Percentiles rank a stretch among this genome's conserved stretches.
Conservation (phyloP, 2,113 vertebrate genomes). For the Zootoca vivipara region DNA sequence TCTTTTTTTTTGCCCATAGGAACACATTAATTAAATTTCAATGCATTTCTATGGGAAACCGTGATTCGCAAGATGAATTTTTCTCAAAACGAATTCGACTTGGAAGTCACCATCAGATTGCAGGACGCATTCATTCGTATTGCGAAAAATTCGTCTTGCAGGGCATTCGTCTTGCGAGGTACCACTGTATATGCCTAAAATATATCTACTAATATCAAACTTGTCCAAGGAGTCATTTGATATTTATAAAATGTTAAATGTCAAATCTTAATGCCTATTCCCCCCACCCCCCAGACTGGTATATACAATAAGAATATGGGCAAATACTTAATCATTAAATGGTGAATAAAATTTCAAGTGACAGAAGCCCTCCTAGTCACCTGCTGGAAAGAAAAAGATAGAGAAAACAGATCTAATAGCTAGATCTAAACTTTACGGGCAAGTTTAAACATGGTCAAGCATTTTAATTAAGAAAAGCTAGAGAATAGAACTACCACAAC, state of each 20-base stretch:
- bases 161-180: no score
- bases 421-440: constrained; percentile 12
- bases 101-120: no score
- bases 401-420: constrained; percentile 16
- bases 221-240: neutral
- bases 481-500: constrained; percentile 66
- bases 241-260: neutral
- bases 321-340: neutral
- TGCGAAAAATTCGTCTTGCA: no score
- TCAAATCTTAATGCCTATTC: neutral
- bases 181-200: neutral
- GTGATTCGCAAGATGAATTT: no score
- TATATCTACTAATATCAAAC: neutral
- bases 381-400: constrained; percentile 41
- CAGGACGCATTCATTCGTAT: no score
- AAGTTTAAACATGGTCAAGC: constrained; percentile 57
- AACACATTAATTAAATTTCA: no score
- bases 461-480: constrained; percentile 57
- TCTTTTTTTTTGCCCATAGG: no score
- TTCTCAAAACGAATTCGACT: no score
- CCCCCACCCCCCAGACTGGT: neutral
- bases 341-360: neutral
- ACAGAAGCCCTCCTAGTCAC: neutral
- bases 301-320: neutral
- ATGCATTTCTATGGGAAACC: no score